These are phyloP conservation scores for Brachyhypopomus gauderio DNA, from an alignment of 2,113 vertebrate species.

Conservation along the genomic window DNA sequence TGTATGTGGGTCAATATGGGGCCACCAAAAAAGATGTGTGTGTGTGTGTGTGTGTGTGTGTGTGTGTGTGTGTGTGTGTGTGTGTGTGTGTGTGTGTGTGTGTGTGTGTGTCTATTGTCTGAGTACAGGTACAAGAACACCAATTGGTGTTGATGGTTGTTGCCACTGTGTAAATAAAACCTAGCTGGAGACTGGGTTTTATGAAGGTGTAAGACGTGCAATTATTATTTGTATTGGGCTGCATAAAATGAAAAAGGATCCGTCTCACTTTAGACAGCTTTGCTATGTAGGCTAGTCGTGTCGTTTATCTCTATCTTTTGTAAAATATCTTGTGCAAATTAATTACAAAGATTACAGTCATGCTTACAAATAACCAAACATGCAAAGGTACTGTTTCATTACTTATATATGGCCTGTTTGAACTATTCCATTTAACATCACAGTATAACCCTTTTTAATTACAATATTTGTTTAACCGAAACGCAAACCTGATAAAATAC, in stretches of 20 bases:
- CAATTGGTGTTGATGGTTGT: neutral
- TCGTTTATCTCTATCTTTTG: neutral
- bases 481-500: neutral
- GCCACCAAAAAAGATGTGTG: neutral
- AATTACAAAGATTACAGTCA: neutral
- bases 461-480: neutral
- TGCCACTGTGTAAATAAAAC: neutral
- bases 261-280: neutral
- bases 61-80: too few relatives aligned
- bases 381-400: neutral
- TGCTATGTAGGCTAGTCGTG: neutral
- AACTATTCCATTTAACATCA: neutral
- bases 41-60: too few relatives aligned
- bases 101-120: neutral
- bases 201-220: neutral
- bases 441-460: neutral
- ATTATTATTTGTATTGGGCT: neutral
- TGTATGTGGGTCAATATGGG: neutral
- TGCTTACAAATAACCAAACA: neutral
- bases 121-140: conserved; percentile 1
- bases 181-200: neutral
- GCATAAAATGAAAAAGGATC: neutral
- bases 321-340: neutral
- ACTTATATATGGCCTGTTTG: neutral
- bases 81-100: neutral